phyloP scores from a whole-genome alignment of 92 coral and sea anemone genomes.

The Phenganax stokvisi region DNA sequence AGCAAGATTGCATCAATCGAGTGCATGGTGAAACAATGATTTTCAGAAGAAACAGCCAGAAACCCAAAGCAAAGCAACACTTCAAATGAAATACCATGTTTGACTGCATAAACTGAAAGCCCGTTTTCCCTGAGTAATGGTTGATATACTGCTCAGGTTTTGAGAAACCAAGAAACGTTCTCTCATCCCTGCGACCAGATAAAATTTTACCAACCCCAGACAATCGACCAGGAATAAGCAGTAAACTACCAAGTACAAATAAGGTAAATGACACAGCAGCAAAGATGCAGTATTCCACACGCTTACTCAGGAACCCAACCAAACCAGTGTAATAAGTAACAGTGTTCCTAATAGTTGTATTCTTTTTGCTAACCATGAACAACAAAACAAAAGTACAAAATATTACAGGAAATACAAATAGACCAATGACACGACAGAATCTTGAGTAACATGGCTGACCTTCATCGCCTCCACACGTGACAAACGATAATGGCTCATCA shows the following conservation, averaged over 20 bases:
- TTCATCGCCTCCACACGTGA: conserved; percentile 42
- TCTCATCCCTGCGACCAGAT: conserved; percentile 85
- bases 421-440: conserved; percentile 70
- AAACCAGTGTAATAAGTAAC: conserved; percentile 68
- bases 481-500: conserved; percentile 41
- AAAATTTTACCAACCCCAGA: conserved; percentile 85
- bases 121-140: conserved; percentile 63
- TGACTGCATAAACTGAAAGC: conserved; percentile 88
- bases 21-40: conserved; percentile 57
- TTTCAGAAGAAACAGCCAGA: conserved; percentile 79
- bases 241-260: conserved; percentile 65
- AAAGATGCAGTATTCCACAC: conserved; percentile 50
- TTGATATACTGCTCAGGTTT: conserved; percentile 69
- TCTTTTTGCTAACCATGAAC: conserved; percentile 20
- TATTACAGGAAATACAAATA: conserved; percentile 46
- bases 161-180: conserved; percentile 68
- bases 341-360: conserved; percentile 21
- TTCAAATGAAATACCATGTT: conserved; percentile 93
- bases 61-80: conserved; percentile 56
- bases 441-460: conserved; percentile 56
- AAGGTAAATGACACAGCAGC: conserved; percentile 73
- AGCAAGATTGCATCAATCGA: conserved; percentile 51
- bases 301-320: conserved; percentile 53
- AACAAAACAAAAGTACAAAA: conserved; percentile 65
- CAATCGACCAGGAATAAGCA: conserved; percentile 85